Base-by-base conservation (phyloP, 2,113 vertebrate species). In the Actinemys pallida region DNA sequence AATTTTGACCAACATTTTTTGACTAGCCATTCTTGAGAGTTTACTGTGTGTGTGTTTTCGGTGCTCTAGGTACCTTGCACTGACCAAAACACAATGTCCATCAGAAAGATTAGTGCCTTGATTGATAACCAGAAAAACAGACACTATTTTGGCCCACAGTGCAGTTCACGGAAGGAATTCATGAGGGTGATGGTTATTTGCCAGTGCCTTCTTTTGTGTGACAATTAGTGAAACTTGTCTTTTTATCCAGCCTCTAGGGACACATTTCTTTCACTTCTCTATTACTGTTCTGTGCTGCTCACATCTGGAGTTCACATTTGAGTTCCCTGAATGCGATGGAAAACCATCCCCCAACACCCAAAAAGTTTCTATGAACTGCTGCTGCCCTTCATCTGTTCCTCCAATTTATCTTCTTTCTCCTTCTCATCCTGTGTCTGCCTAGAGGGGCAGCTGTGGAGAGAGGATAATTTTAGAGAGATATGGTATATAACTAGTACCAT, bases 381-480 rank as follows among this genome's bases (percentile, higher is more conserved):
- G 9, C 65, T 79, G 45, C 53, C 92, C 92, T 90, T 90, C 69
- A 42, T 86, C 42, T 65, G 31, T 85, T 90, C 89, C 79, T 92
- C 85, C 69, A 31, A 76, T 62, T 65, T 42, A 25, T 90, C 81
- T 81, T 82, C 56, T 86, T 59, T 72, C 56, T 84, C 10, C 24
- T 92, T 92, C 25, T 93, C 94, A 45, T 35, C 76, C 35, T 50
- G 59, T 53, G 87, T 81, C 45, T 81, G 93, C 11, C 53, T 45
- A 5, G 53, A 10, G 47, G 93, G 39, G 83, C 72, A 89, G 62
- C 93, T 83, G 16, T 72, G 91, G 84, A 90, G 92, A 96, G 94
- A 92, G 52, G 87, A 72, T 86, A 79, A 76, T 96, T 86, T 91
- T 93, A 81, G 53, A 83, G 57, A 96, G 92, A 93, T 87, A 92